Evolutionary conservation across 2,113 vertebrate genomes (phyloP).

Genomic region (Tonatia bakeri): DNA sequence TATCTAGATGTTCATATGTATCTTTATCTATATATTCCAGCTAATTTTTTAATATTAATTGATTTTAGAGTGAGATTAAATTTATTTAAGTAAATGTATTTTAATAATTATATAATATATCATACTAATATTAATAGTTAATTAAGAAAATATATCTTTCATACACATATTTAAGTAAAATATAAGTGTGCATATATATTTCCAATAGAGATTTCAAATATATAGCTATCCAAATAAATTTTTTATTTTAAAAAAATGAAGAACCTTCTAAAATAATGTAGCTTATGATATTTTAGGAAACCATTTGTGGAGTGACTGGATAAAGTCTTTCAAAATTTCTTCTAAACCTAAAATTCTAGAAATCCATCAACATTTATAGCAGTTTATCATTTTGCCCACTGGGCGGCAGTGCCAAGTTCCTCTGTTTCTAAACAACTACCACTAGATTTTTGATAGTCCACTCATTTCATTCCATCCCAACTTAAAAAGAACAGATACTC

Average conservation of each 20-base stretch:
- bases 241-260: not conserved
- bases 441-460: not conserved
- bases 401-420: conserved; percentile 15
- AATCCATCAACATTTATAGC: not conserved
- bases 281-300: not conserved
- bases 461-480: not conserved
- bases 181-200: not conserved
- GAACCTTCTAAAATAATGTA: not conserved
- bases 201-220: not conserved
- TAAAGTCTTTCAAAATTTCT: not conserved
- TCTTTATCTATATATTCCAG: not conserved
- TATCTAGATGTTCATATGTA: not conserved
- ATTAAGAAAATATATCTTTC: not conserved
- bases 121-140: not conserved
- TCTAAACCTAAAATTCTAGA: not conserved
- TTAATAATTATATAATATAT: not conserved
- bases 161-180: not conserved
- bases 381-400: conserved; percentile 31
- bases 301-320: not conserved
- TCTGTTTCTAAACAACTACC: not conserved
- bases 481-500: not conserved
- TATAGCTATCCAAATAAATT: not conserved
- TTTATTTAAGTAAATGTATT: not conserved
- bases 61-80: not conserved
- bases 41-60: not conserved